Conservation (phyloP, 2,888 invertebrate species). For the Eilema griseolum region DNA sequence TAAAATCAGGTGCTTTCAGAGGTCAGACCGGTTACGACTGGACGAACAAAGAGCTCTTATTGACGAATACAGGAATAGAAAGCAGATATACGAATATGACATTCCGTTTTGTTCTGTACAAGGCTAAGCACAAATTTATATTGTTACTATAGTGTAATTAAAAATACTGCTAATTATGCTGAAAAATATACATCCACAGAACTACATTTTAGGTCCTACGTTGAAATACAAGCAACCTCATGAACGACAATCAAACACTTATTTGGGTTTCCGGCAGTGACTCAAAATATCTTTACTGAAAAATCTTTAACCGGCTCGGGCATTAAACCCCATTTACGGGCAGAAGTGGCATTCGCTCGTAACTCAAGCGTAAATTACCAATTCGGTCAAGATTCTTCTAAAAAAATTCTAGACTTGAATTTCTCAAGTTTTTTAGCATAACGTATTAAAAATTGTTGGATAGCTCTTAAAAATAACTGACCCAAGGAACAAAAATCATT, state of each 20-base stretch:
- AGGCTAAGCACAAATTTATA: slow-evolving; percentile 9
- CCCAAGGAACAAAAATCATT: not conserved
- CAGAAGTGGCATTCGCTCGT: too few species aligned
- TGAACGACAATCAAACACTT: not conserved
- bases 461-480: not conserved
- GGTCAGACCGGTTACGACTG: slow-evolving; percentile 40
- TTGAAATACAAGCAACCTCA: not conserved
- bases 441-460: too few species aligned
- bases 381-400: too few species aligned
- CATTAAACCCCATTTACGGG: too few species aligned
- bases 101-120: slow-evolving; percentile 39
- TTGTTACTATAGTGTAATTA: not conserved
- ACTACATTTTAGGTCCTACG: not conserved
- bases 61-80: slow-evolving; percentile 52
- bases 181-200: not conserved
- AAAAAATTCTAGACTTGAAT: too few species aligned
- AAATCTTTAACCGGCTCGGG: too few species aligned
- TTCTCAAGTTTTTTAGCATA: too few species aligned
- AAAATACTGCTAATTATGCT: not conserved
- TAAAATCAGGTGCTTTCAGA: slow-evolving; percentile 50
- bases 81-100: slow-evolving; percentile 44
- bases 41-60: slow-evolving; percentile 47
- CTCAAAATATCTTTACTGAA: too few species aligned
- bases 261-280: not conserved
- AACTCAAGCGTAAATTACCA: not conserved